phyloP scores from a whole-genome alignment of 2,797 vertebrate genomes.

The Masticophis lateralis region DNA sequence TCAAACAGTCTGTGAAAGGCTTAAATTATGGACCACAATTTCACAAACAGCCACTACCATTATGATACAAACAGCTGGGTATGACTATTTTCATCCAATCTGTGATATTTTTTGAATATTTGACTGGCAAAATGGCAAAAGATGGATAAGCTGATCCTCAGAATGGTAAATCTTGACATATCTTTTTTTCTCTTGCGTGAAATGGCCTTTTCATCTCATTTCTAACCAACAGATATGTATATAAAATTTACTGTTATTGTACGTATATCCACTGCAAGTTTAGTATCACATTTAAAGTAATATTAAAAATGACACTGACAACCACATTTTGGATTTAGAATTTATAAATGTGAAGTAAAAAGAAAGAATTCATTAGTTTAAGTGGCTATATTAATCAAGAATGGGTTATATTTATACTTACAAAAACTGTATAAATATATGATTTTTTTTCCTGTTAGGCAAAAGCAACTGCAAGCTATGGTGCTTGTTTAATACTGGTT shows the following conservation, averaged over 20 bases:
- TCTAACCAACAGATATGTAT: neutral
- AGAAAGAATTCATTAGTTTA: neutral
- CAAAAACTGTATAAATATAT: neutral
- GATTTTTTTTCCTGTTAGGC: neutral
- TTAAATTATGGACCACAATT: conserved; percentile 40
- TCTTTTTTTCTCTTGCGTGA: neutral
- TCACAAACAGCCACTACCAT: neutral
- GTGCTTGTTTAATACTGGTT: neutral
- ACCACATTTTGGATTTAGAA: neutral
- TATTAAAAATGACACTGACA: neutral
- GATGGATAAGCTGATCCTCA: neutral
- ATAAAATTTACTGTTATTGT: too few species aligned
- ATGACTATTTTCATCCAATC: neutral
- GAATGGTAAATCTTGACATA: neutral
- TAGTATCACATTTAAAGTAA: neutral
- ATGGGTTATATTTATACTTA: neutral
- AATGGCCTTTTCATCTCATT: neutral
- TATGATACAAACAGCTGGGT: neutral
- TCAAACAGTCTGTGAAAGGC: neutral
- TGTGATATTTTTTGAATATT: neutral
- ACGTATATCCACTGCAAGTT: neutral
- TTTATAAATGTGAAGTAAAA: neutral
- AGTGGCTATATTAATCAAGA: neutral
- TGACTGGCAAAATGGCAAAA: neutral
- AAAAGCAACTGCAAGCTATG: neutral